Conservation (phyloP, 2,888 invertebrate species). For the Yponomeuta evonymella region DNA sequence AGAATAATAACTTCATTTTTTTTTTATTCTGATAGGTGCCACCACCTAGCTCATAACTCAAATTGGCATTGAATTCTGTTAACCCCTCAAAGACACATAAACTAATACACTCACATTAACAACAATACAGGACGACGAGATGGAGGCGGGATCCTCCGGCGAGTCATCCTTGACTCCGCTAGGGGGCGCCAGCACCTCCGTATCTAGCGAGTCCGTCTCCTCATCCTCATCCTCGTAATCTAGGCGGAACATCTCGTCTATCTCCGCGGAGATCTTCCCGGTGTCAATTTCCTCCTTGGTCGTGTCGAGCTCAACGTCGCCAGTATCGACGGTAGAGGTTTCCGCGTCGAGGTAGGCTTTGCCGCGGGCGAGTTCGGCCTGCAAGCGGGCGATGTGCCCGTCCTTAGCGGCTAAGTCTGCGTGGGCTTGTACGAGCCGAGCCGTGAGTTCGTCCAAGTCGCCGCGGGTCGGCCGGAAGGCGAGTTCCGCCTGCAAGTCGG, state of each 20-base stretch:
- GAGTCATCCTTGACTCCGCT: slow-evolving; percentile 2
- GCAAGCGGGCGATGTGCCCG: slow-evolving; percentile 35
- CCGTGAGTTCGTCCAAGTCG: slow-evolving; percentile 74
- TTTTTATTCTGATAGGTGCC: too few species aligned
- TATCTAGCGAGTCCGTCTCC: slow-evolving; percentile 56
- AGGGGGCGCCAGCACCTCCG: slow-evolving; percentile 42
- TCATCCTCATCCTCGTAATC: slow-evolving; percentile 60
- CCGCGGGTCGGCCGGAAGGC: slow-evolving; percentile 76
- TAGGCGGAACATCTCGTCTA: slow-evolving; percentile 67
- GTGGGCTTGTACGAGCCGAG: slow-evolving; percentile 49
- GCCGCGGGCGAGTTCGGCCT: slow-evolving; percentile 19
- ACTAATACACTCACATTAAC: too few species aligned
- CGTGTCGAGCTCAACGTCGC: slow-evolving; percentile 20
- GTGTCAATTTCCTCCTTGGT: slow-evolving; percentile 40
- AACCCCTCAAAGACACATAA: too few species aligned
- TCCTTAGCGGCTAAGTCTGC: slow-evolving; percentile 42
- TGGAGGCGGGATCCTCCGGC: slow-evolving; percentile 17
- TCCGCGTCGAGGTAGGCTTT: slow-evolving; percentile 31
- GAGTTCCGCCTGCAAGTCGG: slow-evolving; percentile 75
- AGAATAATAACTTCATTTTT: too few species aligned
- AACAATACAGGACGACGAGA: too few species aligned
- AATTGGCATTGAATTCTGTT: too few species aligned
- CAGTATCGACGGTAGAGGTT: slow-evolving; percentile 27
- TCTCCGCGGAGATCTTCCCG: slow-evolving; percentile 58
- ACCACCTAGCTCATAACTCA: too few species aligned